Evolutionary conservation across 2,888 invertebrate genomes (phyloP).

Genomic region (Phorcus lineatus): DNA sequence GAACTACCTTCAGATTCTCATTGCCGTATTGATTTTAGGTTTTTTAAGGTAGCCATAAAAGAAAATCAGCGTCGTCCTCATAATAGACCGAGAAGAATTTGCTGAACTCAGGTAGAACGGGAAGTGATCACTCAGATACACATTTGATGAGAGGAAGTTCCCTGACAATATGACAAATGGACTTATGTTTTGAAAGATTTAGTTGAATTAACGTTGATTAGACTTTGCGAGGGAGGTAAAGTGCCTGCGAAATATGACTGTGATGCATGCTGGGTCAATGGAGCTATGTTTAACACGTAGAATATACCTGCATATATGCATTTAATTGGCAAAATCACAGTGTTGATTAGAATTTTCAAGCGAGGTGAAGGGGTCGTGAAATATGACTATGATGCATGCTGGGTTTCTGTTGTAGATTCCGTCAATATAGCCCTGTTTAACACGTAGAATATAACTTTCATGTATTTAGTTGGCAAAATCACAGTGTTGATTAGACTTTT

Average conservation of each 20-base stretch:
- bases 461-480: no score
- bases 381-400: not conserved
- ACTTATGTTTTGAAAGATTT: not conserved
- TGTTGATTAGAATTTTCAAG: not conserved
- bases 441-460: no score
- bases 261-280: not conserved
- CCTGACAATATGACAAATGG: conserved; percentile 1
- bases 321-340: no score
- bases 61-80: not conserved
- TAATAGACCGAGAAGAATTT: not conserved
- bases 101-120: not conserved
- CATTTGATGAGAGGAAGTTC: not conserved
- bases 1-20: no score
- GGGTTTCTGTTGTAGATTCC: no score
- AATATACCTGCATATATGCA: no score
- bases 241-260: not conserved
- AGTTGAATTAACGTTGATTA: not conserved
- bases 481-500: not conserved
- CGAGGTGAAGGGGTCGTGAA: not conserved
- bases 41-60: not conserved
- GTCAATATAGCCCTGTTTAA: not conserved
- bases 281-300: no score
- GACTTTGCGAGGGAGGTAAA: not conserved
- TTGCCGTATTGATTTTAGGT: not conserved
- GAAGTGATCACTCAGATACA: not conserved